Percentiles rank a stretch among this genome's conserved stretches.
phyloP scores from a whole-genome alignment of 2,113 vertebrate genomes.

The Isichthys henryi region DNA sequence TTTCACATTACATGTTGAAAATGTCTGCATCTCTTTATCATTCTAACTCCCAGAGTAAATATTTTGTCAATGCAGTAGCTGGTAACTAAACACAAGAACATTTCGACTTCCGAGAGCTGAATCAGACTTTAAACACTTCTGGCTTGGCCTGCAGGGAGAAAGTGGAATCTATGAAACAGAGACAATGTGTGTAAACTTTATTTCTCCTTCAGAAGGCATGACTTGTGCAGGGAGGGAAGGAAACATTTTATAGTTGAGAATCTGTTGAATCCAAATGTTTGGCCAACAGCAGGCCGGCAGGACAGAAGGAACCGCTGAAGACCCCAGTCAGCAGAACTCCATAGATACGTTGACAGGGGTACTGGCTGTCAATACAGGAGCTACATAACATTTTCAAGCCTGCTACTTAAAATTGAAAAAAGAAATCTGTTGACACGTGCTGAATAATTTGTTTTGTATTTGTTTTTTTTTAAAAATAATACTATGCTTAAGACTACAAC shows the following conservation, averaged over 20 bases:
- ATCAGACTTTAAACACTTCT: background rate
- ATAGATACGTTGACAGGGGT: background rate
- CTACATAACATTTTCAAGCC: constrained; percentile 22
- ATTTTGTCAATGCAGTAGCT: background rate
- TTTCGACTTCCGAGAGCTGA: background rate
- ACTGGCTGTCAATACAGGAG: background rate
- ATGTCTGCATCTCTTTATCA: background rate
- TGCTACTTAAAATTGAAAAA: constrained; percentile 31
- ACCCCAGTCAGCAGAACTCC: constrained; percentile 15
- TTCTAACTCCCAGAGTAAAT: background rate
- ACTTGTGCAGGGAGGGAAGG: constrained; percentile 40
- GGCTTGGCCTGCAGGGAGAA: background rate
- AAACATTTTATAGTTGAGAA: constrained; percentile 31
- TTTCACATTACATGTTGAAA: background rate
- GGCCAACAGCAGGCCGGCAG: background rate
- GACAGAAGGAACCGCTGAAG: background rate
- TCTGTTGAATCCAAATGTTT: constrained; percentile 19
- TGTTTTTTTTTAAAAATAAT: constrained; percentile 55
- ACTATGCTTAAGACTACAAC: constrained; percentile 58
- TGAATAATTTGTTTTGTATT: constrained; percentile 41
- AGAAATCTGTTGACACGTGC: constrained; percentile 31
- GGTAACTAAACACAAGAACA: background rate
- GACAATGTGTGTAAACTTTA: constrained; percentile 50
- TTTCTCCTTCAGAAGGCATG: constrained; percentile 42
- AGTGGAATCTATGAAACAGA: background rate